phyloP scores from a whole-genome alignment of 2,113 vertebrate genomes.

The cattle (Bos taurus) region DNA sequence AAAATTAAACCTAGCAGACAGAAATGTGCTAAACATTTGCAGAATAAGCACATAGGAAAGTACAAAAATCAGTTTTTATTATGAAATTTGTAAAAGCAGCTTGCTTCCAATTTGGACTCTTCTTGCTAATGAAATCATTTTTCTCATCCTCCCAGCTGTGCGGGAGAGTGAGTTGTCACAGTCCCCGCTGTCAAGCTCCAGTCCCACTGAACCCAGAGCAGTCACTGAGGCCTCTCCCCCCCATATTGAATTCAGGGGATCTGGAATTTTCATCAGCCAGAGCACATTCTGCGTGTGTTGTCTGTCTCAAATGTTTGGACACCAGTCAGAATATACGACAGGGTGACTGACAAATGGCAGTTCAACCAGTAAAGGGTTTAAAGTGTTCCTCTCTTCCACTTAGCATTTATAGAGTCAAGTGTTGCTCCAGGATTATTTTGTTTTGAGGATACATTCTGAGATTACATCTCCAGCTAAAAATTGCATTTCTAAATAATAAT shows the following conservation, averaged over 20 bases:
- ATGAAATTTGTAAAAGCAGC: constrained; percentile 47
- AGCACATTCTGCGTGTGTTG: background rate
- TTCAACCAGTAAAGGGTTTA: background rate
- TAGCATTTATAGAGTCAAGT: background rate
- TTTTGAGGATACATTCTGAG: background rate
- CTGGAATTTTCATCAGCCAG: background rate
- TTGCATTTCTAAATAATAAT: background rate
- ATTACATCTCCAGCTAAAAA: constrained; percentile 10
- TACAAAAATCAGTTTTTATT: constrained; percentile 53
- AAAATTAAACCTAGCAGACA: constrained; percentile 38
- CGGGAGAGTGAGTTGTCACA: background rate
- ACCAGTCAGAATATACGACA: background rate
- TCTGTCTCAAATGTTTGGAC: background rate
- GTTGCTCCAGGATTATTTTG: background rate
- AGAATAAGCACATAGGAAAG: constrained; percentile 51
- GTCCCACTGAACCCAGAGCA: background rate
- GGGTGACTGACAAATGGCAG: background rate
- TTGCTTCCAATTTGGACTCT: constrained; percentile 27
- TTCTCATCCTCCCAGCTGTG: constrained; percentile 26
- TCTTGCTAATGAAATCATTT: constrained; percentile 44
- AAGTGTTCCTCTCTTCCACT: background rate
- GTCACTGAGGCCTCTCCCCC: background rate
- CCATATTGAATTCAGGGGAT: background rate
- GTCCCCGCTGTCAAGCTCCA: background rate
- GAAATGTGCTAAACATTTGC: constrained; percentile 28